Base-by-base conservation (phyloP, 2,113 vertebrate genomes). In the Trinectes maculatus region DNA sequence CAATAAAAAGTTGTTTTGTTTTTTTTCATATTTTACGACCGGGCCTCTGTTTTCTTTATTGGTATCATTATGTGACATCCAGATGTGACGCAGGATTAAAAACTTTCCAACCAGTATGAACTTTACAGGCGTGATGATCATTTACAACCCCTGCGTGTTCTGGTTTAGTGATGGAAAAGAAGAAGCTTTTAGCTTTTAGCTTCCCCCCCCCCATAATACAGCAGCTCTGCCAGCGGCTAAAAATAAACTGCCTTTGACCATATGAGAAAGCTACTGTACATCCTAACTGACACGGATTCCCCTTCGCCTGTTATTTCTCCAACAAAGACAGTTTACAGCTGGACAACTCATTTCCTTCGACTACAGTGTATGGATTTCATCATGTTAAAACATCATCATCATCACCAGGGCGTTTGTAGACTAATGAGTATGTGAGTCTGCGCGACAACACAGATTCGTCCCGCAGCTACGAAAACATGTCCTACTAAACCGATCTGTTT, bases 401-500 rank as follows among this genome's bases (percentile, higher is more conserved):
- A 71, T 70, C 34, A 77, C 66, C 39, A 67, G 37, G 22, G 67
- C 34, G 55, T n/a, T n/a, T 69, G 71, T 18, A 57, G 43, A 57
- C 24, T 24, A 55, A 47, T 43, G 40, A 86, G 51, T 71, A 80
- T 79, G 74, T 44, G 76, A 81, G 67, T 69, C 46, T 80, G 59
- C 73, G 79, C 79, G 71, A 83, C 39, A 57, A 81, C 67, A 65
- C 66, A 65, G 31, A 70, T 51, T 74, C 44, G 67, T 59, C 85
- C 79, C 57, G 64, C 42, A 88, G 91, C 74, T 62, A 76, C 42
- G 16, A 80, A 60, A 58, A 64, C 80, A 77, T 85, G 86, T 71
- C 71, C 84, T 73, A 86, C 80, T 83, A 83, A 87, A 82, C 79
- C 33, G 56, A 80, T 84, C 33, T 74, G 34, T 46, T 74, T 33